Evolutionary conservation across 2,888 invertebrate genomes (phyloP), one percentile per base, ranked within the genome.

Genomic region (Labia minor): DNA sequence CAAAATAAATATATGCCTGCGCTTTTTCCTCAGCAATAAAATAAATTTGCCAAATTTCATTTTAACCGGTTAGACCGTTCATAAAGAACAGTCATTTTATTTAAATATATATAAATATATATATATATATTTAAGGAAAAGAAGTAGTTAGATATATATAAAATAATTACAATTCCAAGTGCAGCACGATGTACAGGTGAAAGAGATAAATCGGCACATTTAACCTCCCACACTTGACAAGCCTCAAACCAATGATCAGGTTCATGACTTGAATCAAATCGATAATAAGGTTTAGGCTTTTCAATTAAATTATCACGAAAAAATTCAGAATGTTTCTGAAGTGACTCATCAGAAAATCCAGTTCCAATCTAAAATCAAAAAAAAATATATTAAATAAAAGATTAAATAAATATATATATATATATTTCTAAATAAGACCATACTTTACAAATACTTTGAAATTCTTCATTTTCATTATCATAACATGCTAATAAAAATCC

Each of bases 401-500:
- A 21, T 61, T 61, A 65, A n/a, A n/a, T n/a, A n/a, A n/a, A n/a
- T 26, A 26, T 26, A 6, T 6, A 3, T 26, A 26, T 6, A 26
- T 26, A 26, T 26, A 26, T 26, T 26, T 26, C 26, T 26, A n/a
- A n/a, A n/a, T n/a, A n/a, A n/a, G n/a, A 76, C 70, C 77, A 76
- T 77, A 92, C 90, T 81, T 95, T 95, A 76, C 94, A 95, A 72
- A 95, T 86, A 70, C 87, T 86, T 77, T 99, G 98, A 81, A 89
- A 98, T 76, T 92, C 89, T 74, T 99, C 98, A 74, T 86, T 86
- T 66, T 88, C 87, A 11, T 86, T 84, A 76, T 98, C 95, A 77
- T 94, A 92, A 76, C 95, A 95, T 0, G 93, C 98, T 66, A 99
- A 81, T 68, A 99, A 82, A 78, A 96, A 99, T 8, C 98, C 98